Percentiles rank a stretch among this genome's conserved stretches.
Evolutionary conservation across 2,888 invertebrate genomes (phyloP).

Genomic region (Tetragnatha montana): DNA sequence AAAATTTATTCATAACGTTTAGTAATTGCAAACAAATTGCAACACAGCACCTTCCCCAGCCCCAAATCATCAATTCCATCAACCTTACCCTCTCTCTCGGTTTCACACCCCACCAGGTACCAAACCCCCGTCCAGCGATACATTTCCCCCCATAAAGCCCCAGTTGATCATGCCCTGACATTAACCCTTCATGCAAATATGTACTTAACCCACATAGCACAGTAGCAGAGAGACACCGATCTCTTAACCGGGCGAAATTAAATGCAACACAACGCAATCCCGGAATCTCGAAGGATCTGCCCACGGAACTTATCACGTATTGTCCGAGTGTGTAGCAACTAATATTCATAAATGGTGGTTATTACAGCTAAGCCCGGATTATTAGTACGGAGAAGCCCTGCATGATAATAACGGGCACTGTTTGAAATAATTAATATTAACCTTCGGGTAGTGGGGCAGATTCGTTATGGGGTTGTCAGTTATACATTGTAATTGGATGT

Average conservation of each 20-base stretch:
- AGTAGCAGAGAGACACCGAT: background rate
- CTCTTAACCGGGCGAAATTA: background rate
- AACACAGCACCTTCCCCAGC: background rate
- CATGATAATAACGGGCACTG: background rate
- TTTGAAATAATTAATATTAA: background rate
- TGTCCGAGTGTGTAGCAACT: background rate
- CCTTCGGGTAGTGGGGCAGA: background rate
- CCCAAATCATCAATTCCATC: background rate
- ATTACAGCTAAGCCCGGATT: background rate
- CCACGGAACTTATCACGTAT: background rate
- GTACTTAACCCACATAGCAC: background rate
- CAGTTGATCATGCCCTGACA: background rate
- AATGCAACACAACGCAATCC: background rate
- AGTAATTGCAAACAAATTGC: too few species aligned
- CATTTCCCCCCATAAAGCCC: background rate
- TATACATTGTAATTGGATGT: background rate
- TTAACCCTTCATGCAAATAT: background rate
- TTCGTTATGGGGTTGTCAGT: background rate
- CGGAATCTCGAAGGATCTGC: background rate
- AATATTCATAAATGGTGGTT: constrained; percentile 13
- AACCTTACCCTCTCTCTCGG: background rate
- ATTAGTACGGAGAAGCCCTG: constrained; percentile 2
- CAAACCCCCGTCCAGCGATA: background rate
- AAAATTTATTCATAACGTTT: too few species aligned
- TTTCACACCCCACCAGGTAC: background rate